phyloP scores from a whole-genome alignment of 2,797 vertebrate genomes.

The Pseudochromis fuscus region DNA sequence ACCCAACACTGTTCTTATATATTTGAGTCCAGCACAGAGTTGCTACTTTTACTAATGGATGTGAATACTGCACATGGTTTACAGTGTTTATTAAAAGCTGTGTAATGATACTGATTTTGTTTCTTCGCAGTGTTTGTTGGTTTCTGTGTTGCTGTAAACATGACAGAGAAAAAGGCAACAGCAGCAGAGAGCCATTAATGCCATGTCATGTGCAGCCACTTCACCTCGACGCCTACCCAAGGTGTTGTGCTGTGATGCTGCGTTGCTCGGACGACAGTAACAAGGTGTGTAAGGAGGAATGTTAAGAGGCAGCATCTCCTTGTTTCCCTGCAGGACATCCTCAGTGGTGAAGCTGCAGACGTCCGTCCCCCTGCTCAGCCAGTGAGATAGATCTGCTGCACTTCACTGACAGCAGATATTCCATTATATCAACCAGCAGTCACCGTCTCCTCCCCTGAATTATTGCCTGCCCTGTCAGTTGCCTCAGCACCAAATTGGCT shows the following conservation, averaged over 20 bases:
- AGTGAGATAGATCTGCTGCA: conserved; percentile 76
- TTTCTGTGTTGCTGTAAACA: too few species aligned
- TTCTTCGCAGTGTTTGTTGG: too few species aligned
- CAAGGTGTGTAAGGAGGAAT: conserved; percentile 27
- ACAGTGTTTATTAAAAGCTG: too few species aligned
- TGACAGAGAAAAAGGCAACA: conserved; percentile 5
- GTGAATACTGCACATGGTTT: too few species aligned
- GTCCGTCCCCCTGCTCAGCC: conserved; percentile 61
- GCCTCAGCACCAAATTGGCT: conserved; percentile 84
- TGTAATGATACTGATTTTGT: too few species aligned
- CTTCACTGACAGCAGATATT: conserved; percentile 80
- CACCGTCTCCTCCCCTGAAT: conserved; percentile 76
- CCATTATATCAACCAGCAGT: conserved; percentile 79
- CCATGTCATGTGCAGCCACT: conserved; percentile 14
- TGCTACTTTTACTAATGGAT: too few species aligned
- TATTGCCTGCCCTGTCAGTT: conserved; percentile 74
- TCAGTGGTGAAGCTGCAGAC: conserved; percentile 57
- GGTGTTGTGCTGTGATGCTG: conserved; percentile 5
- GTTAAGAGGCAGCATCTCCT: conserved; percentile 34
- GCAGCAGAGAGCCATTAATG: conserved; percentile 5
- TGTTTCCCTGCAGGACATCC: conserved; percentile 47
- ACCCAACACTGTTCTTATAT: too few species aligned
- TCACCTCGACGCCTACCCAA: conserved; percentile 3
- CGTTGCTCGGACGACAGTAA: conserved; percentile 22
- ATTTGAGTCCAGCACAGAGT: too few species aligned